phyloP scores from a whole-genome alignment of 2,888 invertebrate species.

The Podotricha telesiphe region DNA sequence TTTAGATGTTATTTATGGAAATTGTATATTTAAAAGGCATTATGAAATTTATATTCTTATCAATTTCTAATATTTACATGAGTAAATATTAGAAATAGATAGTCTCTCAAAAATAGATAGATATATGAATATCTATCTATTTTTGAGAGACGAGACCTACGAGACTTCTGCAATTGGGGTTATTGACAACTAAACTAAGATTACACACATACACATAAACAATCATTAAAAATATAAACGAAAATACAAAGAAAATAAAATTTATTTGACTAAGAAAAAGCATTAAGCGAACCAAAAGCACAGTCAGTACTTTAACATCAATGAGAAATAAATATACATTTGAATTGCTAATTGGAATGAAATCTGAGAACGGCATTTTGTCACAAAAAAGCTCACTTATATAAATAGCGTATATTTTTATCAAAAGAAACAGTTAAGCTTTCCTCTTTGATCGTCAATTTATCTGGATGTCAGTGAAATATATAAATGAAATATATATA shows the following conservation, averaged over 20 bases:
- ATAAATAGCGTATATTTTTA: slow-evolving; percentile 30
- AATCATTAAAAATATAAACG: background rate
- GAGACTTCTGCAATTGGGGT: no score
- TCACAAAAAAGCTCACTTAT: slow-evolving; percentile 41
- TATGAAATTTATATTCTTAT: no score
- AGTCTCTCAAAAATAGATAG: no score
- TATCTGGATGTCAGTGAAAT: background rate
- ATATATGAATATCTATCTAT: no score
- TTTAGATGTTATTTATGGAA: no score
- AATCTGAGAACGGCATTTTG: slow-evolving; percentile 45
- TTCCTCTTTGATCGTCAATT: background rate
- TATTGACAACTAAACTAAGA: no score
- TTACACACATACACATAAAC: no score
- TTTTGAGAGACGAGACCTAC: no score
- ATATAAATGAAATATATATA: no score
- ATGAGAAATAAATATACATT: slow-evolving; percentile 53
- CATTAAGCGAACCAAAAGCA: background rate
- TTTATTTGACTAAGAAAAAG: slow-evolving; percentile 8
- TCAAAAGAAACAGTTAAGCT: background rate
- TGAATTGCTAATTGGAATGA: slow-evolving; percentile 63
- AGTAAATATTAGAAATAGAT: no score
- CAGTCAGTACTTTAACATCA: slow-evolving; percentile 13
- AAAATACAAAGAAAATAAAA: background rate
- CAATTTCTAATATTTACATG: no score
- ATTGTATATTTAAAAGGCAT: no score